Conservation (phyloP, 2,113 vertebrate species). For the Mus spicilegus region DNA sequence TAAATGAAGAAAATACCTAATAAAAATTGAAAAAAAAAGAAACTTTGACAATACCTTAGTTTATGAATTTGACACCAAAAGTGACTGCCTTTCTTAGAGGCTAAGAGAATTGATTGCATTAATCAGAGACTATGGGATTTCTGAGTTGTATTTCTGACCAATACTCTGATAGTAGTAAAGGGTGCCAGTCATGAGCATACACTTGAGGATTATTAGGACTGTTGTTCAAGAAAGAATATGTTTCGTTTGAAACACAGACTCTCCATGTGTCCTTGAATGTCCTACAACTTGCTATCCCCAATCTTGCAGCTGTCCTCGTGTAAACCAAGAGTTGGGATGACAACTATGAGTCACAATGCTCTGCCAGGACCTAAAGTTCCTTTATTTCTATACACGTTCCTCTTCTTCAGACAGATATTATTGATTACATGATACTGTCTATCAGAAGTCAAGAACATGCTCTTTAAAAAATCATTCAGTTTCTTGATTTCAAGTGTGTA, state of each 20-base stretch:
- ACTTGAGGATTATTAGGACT: neutral
- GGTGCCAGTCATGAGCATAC: neutral
- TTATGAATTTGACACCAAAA: neutral
- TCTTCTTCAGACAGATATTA: neutral
- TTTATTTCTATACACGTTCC: neutral
- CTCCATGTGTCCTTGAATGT: neutral
- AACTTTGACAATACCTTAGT: neutral
- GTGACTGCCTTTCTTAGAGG: neutral
- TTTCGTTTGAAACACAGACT: neutral
- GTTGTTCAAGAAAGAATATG: neutral
- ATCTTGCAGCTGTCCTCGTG: neutral
- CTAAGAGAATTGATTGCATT: neutral
- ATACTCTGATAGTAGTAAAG: neutral
- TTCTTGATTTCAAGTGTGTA: neutral
- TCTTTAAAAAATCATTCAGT: neutral
- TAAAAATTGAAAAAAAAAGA: neutral
- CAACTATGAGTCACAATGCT: neutral
- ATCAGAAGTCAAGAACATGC: neutral
- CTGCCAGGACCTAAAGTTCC: neutral
- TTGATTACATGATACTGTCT: neutral
- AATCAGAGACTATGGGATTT: neutral
- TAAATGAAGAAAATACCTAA: no score
- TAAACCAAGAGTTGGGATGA: neutral
- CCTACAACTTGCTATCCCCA: neutral
- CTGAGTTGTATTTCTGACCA: neutral